A percentile compares a stretch with the other conserved stretches of the same genome.
phyloP scores from a whole-genome alignment of 2,888 invertebrate genomes.

The Athripsodes cinereus region DNA sequence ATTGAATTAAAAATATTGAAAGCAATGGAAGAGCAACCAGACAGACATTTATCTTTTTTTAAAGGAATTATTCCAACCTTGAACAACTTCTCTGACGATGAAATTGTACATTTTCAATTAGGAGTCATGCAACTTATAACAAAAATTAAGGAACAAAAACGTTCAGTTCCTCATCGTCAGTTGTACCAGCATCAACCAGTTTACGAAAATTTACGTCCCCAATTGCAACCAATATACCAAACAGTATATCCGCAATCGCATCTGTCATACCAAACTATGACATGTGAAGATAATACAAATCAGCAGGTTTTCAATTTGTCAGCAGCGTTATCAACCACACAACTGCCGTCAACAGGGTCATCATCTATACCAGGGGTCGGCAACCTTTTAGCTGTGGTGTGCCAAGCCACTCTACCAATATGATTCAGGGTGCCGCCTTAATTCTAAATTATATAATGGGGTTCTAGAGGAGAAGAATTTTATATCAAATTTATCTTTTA shows the following conservation, averaged over 20 bases:
- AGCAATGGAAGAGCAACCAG: conserved; percentile 14
- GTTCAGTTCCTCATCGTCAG: background rate
- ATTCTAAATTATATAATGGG: too few relatives aligned
- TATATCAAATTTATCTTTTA: too few relatives aligned
- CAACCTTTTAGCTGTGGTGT: too few relatives aligned
- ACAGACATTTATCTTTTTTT: conserved; percentile 24
- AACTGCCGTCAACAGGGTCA: conserved; percentile 14
- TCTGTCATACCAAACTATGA: conserved; percentile 13
- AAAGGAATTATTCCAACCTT: conserved; percentile 18
- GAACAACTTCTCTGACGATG: conserved; percentile 20
- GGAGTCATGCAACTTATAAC: conserved; percentile 20
- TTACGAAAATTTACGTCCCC: too few relatives aligned
- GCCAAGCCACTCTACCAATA: too few relatives aligned
- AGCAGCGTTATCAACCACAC: too few relatives aligned
- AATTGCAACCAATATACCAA: conserved; percentile 8
- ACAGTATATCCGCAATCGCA: conserved; percentile 12
- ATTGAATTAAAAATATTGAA: conserved; percentile 11
- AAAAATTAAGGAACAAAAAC: conserved; percentile 11
- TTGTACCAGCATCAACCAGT: background rate
- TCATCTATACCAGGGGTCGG: too few relatives aligned
- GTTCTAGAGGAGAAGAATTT: too few relatives aligned
- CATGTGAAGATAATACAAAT: too few relatives aligned
- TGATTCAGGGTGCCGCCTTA: too few relatives aligned
- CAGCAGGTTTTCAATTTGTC: background rate
- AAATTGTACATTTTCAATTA: conserved; percentile 23